Evolutionary conservation across 2,888 invertebrate genomes (phyloP), one percentile per base, ranked within the genome.

Genomic region (Plagiodera versicolora): DNA sequence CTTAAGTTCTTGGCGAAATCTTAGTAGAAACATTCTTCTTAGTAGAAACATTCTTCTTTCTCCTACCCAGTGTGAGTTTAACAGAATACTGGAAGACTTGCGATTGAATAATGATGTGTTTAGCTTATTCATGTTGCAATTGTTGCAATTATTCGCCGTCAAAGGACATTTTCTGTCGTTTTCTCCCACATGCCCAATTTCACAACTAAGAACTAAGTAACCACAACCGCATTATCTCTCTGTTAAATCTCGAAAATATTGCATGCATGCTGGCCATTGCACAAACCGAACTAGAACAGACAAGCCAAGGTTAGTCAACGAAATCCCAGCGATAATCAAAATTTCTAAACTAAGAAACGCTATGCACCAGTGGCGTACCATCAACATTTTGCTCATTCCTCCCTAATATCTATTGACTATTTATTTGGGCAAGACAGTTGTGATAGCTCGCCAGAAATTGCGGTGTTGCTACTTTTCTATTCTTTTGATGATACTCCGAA

Each of bases 291-390:
- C 46, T 55, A 50, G 56, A 63, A 63, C 56, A 53, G 46, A 60
- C 55, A 61, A 24, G 6, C 61, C 64, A 64, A 64, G 61, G 64
- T 64, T 64, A 61, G 50, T 52, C 61, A 56, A 64, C 51, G 45
- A 60, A 39, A 39, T 39, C 39, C 39, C 55, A 24, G 30, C 39
- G 9, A 51, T 30, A 45, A 46, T 55, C 54, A 49, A 57, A 61
- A 64, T 64, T 64, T 64, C 64, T 53, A 64, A 64, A 61, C 28
- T 50, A 30, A 49, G 52, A 53, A 49, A 54, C 58, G 48, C 32
- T 4, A 39, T 14, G n/a, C 14, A n/a, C 14, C 39, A 39, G 39
- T 14, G 39, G 39, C 39, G 39, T 39, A 14, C 39, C 14, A 4
- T 14, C 24, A 24, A 24, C 3, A 24, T 24, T 24, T 5, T 24